Conservation (phyloP, 2,113 vertebrate genomes). For the Beaufortia kweichowensis region DNA sequence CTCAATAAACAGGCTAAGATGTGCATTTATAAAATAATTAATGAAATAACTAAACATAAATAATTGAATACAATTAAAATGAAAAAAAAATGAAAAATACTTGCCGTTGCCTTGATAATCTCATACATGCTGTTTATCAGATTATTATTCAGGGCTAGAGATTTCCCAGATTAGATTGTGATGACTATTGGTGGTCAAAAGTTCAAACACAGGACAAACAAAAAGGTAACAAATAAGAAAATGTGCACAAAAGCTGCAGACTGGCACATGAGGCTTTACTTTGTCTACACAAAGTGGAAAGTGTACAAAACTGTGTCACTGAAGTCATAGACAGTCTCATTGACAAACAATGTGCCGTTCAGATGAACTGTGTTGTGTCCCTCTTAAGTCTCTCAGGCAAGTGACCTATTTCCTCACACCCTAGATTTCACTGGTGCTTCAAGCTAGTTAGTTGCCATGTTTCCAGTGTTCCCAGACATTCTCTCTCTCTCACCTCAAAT, state of each 20-base stretch:
- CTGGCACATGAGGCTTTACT: constrained; percentile 25
- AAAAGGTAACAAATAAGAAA: constrained; percentile 25
- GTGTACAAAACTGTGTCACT: constrained; percentile 20
- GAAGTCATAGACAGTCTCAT: constrained; percentile 7
- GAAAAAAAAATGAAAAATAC: too few relatives aligned
- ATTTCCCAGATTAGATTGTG: background rate
- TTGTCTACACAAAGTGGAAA: constrained; percentile 26
- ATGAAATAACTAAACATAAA: too few relatives aligned
- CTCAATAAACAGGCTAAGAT: too few relatives aligned
- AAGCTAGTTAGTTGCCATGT: constrained; percentile 5
- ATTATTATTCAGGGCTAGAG: background rate
- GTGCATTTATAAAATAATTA: too few relatives aligned
- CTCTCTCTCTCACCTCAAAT: constrained; percentile 10
- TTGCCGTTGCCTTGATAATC: too few relatives aligned
- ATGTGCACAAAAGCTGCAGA: constrained; percentile 31
- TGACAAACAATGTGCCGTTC: constrained; percentile 29
- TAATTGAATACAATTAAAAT: too few relatives aligned
- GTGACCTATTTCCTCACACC: constrained; percentile 38
- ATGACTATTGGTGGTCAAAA: constrained; percentile 3
- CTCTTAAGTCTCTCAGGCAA: constrained; percentile 29
- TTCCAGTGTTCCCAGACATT: constrained; percentile 11
- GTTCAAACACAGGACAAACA: background rate
- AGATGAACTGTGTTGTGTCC: background rate
- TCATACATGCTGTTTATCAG: background rate
- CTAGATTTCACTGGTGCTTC: background rate